Evolutionary conservation across 2,888 invertebrate genomes (phyloP), one percentile per base, ranked within the genome.

Genomic region (Sphaeridia pumilis): DNA sequence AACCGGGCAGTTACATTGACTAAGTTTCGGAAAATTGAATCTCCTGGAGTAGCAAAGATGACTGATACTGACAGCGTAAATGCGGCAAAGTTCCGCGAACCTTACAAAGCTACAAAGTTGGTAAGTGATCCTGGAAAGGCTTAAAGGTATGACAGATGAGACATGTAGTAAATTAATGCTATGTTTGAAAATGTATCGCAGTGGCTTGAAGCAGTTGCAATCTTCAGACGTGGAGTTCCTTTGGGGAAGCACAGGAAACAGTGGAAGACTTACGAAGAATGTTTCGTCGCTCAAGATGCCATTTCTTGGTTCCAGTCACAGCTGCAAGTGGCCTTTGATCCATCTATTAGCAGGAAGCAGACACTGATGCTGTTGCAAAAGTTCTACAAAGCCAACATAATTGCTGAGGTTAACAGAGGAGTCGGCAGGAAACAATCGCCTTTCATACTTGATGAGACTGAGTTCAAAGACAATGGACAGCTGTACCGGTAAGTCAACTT

Each of bases 131-230:
- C 14, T 31, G 21, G 27, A 43, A 35, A 20, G 17, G 22, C 12
- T 21, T 46, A 26, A 38, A 12, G 14, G 26, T 26, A 46, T 47
- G 25, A 20, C 10, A 25, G 34, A n/a, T 43, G 43, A 36, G 47
- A 7, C 47, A 35, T 22, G 5, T 14, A 35, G 14, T 17, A 35
- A 22, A 22, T 14, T 47, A 34, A 45, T 35, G n/a, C n/a, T 31
- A 42, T 41, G 12, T 41, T 5, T 17, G 7, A 24, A 4, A 35
- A 5, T 47, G 20, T 48, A 47, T 54, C 47, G 1, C 46, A 63
- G 63, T 63, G 63, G 63, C 38, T 61, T 49, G 59, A 61, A 46
- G 56, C 61, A 14, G 58, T 63, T 12, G 63, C 59, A 3, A 58
- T 59, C 14, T 63, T 63, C 41, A 52, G 61, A 2, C 43, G 52